Conservation (phyloP, 2,888 invertebrate species). For the Lithosia quadra region DNA sequence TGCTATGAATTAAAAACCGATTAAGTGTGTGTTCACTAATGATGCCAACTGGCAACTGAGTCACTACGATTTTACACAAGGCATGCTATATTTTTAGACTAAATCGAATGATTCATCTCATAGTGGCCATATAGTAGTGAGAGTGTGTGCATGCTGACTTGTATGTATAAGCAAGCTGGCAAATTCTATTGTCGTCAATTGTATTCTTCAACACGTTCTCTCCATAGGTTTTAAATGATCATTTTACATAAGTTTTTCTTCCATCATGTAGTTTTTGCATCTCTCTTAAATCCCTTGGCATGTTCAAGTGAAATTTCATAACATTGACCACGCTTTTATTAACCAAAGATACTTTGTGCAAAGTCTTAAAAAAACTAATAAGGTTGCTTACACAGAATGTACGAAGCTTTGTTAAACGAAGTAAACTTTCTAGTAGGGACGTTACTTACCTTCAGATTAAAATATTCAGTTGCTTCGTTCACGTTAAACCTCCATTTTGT, state of each 20-base stretch:
- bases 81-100: too few relatives aligned
- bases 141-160: too few relatives aligned
- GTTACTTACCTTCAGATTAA: constrained; percentile 46
- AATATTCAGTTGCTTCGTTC: constrained; percentile 37
- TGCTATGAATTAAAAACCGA: too few relatives aligned
- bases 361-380: constrained; percentile 50
- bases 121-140: too few relatives aligned
- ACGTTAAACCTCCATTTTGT: constrained; percentile 39
- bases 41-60: too few relatives aligned
- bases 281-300: constrained; percentile 23
- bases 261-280: constrained; percentile 32
- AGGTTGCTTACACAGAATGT: constrained; percentile 35
- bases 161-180: too few relatives aligned
- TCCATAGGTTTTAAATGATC: background rate
- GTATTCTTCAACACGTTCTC: background rate
- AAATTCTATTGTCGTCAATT: too few relatives aligned
- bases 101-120: too few relatives aligned
- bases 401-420: constrained; percentile 31
- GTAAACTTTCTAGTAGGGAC: constrained; percentile 36
- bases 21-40: too few relatives aligned
- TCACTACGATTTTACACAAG: too few relatives aligned
- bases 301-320: constrained; percentile 39
- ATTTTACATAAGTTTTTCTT: constrained; percentile 14
- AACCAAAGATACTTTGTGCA: constrained; percentile 40
- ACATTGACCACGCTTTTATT: constrained; percentile 30